These are phyloP conservation scores for Anorthoa munda DNA, from an alignment of 2,888 invertebrate species.

Conservation along the genomic window DNA sequence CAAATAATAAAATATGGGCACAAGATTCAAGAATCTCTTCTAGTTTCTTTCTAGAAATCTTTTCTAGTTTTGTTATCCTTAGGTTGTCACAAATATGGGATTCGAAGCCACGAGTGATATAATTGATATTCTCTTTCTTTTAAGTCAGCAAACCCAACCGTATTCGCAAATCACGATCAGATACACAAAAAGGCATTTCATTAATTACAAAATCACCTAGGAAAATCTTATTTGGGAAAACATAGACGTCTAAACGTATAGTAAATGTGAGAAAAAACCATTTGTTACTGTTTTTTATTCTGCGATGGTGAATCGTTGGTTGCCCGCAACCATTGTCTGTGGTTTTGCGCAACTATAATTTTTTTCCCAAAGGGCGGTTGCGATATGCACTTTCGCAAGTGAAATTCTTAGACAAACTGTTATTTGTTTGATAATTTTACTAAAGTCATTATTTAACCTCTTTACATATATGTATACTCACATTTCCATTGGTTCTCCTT, in stretches of 20 bases:
- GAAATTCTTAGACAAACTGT: slow-evolving; percentile 50
- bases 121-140: not conserved
- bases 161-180: slow-evolving; percentile 3
- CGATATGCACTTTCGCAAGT: slow-evolving; percentile 55
- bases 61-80: not conserved
- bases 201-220: slow-evolving; percentile 26
- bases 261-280: slow-evolving; percentile 62
- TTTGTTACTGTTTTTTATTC: slow-evolving; percentile 52
- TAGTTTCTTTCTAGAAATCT: too few species aligned
- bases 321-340: slow-evolving; percentile 53
- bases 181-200: slow-evolving; percentile 22
- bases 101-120: too few species aligned
- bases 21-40: too few species aligned
- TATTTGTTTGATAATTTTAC: slow-evolving; percentile 41
- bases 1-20: not conserved
- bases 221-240: slow-evolving; percentile 50
- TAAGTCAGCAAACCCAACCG: not conserved
- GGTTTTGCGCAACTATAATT: slow-evolving; percentile 57
- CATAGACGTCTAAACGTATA: slow-evolving; percentile 35
- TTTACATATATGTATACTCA: not conserved
- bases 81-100: not conserved
- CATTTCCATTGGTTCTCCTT: not conserved
- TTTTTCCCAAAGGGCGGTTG: slow-evolving; percentile 62
- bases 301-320: slow-evolving; percentile 39
- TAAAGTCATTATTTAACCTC: slow-evolving; percentile 18